These are phyloP conservation scores for Paramormyrops hopkinsi DNA, from an alignment of 2,797 vertebrate species.

Conservation along the genomic window DNA sequence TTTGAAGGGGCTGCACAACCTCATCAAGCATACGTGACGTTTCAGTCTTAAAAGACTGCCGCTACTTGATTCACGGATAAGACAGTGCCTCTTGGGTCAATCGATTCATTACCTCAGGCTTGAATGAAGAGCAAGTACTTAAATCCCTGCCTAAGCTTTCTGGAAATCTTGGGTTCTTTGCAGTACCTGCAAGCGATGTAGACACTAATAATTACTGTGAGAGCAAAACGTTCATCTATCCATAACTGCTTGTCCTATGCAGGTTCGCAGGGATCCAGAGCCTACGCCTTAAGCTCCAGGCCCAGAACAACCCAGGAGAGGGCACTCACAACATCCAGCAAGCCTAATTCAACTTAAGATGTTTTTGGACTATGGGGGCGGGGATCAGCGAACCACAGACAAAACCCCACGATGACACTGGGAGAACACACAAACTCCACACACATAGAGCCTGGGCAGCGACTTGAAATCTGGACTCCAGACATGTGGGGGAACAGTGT, in stretches of 20 bases:
- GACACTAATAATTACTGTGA: neutral
- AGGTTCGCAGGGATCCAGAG: neutral
- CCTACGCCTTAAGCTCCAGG: neutral
- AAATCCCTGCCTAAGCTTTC: conserved; percentile 1
- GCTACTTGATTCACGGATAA: conserved; percentile 2
- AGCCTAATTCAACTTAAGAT: neutral
- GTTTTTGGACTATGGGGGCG: neutral
- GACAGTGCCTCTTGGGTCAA: conserved; percentile 13
- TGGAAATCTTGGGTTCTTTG: neutral
- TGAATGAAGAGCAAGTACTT: conserved; percentile 10
- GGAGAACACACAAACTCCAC: neutral
- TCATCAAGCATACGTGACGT: neutral
- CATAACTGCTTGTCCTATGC: neutral
- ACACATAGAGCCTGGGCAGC: neutral
- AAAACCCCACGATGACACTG: neutral
- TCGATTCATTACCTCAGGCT: conserved; percentile 6
- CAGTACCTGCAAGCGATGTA: neutral
- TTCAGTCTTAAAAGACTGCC: neutral
- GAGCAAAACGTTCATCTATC: neutral
- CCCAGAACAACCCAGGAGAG: neutral
- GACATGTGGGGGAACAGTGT: neutral
- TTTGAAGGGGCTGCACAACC: neutral
- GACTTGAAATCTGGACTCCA: neutral
- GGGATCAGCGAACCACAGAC: neutral
- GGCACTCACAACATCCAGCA: neutral